Evolutionary conservation across 1,140 invertebrate genomes (phyloP).

Genomic region (Cydia pomonella): DNA sequence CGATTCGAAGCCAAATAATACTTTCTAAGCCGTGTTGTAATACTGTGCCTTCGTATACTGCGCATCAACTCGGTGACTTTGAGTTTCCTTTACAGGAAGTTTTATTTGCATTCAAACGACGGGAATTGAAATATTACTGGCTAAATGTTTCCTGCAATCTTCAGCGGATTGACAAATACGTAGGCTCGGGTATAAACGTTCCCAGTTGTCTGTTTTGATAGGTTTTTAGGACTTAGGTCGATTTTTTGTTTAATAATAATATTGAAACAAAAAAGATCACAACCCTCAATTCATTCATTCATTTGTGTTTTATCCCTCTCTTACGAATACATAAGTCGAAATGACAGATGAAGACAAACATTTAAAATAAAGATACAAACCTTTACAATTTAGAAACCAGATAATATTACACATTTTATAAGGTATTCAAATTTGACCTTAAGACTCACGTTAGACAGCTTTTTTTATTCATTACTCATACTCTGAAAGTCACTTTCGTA

Average conservation of each 20-base stretch:
- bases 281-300: background rate
- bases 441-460: too few relatives aligned
- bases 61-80: background rate
- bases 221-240: background rate
- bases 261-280: background rate
- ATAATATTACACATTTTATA: too few relatives aligned
- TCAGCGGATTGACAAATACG: slow-evolving; percentile 14
- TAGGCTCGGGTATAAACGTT: background rate
- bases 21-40: background rate
- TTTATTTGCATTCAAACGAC: slow-evolving; percentile 29
- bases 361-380: too few relatives aligned
- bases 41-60: background rate
- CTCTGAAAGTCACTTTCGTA: too few relatives aligned
- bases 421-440: too few relatives aligned
- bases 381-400: too few relatives aligned
- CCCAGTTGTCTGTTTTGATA: background rate
- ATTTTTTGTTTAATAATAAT: background rate
- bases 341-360: too few relatives aligned
- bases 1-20: background rate
- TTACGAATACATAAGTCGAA: too few relatives aligned
- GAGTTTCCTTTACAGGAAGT: slow-evolving; percentile 29
- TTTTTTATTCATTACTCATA: too few relatives aligned
- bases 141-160: slow-evolving; percentile 19
- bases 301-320: too few relatives aligned
- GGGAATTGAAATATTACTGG: slow-evolving; percentile 27